These are phyloP conservation scores for Rhizomys pruinosus DNA, from an alignment of 2,113 vertebrate genomes.

Conservation along the genomic window DNA sequence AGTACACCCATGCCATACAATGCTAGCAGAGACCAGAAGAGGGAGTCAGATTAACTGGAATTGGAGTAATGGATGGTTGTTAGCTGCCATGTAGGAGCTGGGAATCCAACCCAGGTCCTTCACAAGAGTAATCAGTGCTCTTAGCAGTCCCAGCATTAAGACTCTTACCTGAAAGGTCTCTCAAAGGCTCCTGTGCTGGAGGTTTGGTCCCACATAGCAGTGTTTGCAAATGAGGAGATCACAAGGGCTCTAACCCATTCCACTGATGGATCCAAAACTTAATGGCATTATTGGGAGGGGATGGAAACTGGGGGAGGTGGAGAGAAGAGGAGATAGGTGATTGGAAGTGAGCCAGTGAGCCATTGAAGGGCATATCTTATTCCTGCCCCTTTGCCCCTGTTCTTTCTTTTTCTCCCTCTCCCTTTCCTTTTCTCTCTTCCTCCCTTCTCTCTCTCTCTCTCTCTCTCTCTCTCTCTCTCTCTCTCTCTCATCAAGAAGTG, in stretches of 20 bases:
- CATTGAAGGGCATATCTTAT: not conserved
- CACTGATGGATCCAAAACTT: not conserved
- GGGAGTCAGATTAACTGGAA: too few species aligned
- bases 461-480: not conserved
- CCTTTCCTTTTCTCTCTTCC: too few species aligned
- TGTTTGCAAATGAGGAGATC: not conserved
- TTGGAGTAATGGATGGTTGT: too few species aligned
- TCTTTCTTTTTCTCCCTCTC: not conserved
- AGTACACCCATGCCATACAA: too few species aligned
- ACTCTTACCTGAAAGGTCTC: not conserved
- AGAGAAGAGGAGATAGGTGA: not conserved
- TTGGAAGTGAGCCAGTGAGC: too few species aligned
- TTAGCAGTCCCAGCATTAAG: not conserved
- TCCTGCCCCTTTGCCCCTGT: too few species aligned
- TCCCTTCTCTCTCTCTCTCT: not conserved
- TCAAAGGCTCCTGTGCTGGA: not conserved
- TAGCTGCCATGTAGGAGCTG: too few species aligned
- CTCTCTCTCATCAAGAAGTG: not conserved
- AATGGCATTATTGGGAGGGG: not conserved
- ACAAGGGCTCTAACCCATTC: not conserved
- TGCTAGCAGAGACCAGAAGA: too few species aligned
- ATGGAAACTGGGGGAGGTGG: not conserved
- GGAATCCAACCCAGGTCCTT: too few species aligned
- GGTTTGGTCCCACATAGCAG: not conserved
- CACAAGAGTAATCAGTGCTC: too few species aligned